Base-by-base conservation (phyloP, 1,140 invertebrate species). In the Polypedilum vanderplanki region DNA sequence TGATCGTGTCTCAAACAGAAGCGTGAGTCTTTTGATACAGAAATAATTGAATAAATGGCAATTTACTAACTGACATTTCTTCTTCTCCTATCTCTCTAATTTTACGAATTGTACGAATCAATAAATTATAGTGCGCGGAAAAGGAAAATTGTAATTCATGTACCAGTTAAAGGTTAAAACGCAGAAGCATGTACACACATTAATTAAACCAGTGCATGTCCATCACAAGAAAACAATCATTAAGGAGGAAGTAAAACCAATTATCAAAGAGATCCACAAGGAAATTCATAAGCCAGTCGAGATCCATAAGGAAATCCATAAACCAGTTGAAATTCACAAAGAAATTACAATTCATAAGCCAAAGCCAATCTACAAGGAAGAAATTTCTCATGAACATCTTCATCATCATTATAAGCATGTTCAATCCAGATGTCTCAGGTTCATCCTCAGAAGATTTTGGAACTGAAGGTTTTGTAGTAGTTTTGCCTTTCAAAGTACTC, bases 341-440 rank as follows among this genome's bases (percentile, higher is more conserved):
- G 17, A 18, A 70, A 18, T 18, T 22, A 18, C n/a, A 70, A 22
- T 70, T 10, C n/a, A 70, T n/a, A 70, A 70, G 10, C 65, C 46
- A 57, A 57, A 70, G 17, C 65, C 65, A 22, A 70, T 70, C 10
- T 70, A 70, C 65, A 70, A 70, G 18, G 65, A 70, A 18, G 65
- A 70, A 22, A 22, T 70, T 70, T 70, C 65, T 8, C 65, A 70
- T 70, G 65, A 70, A 22, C 65, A 70, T 70, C 20, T 70, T 18
- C 65, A 70, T 70, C 65, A 70, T 70, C 65, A 70, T 22, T 70
- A 70, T 70, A 70, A 70, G 5, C 65, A 70, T 10, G 65, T 70
- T 20, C 65, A 70, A 67, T 70, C 65, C 65, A 10, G 65, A 70
- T 20, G 10, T 70, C 46, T 70, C 65, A 20, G 65, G 18, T 3